phyloP scores from a whole-genome alignment of 1,140 invertebrate genomes.

The Geopemphigus sp. region DNA sequence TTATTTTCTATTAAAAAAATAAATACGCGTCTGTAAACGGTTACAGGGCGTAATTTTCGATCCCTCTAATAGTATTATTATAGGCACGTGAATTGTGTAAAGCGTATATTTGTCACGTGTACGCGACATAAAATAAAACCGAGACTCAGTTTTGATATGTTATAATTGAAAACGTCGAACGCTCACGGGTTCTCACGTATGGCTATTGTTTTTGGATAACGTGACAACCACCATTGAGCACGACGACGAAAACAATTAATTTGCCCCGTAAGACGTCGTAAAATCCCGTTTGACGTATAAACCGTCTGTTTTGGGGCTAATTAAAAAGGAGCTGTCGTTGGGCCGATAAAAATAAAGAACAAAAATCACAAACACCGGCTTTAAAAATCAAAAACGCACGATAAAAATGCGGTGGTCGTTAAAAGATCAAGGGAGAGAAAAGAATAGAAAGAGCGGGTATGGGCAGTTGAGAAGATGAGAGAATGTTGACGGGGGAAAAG shows the following conservation, averaged over 20 bases:
- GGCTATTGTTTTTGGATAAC: not conserved
- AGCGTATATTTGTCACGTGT: not conserved
- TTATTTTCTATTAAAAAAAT: slow-evolving; percentile 10
- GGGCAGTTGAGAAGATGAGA: too few relatives aligned
- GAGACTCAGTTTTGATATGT: not conserved
- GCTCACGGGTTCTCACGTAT: not conserved
- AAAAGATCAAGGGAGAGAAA: not conserved
- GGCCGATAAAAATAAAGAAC: not conserved
- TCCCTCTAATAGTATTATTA: not conserved
- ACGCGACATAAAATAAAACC: not conserved
- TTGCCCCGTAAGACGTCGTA: not conserved
- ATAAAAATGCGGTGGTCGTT: not conserved
- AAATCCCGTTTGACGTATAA: not conserved
- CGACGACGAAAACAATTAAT: not conserved
- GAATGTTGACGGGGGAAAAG: not conserved
- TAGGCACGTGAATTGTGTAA: not conserved
- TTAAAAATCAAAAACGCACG: not conserved
- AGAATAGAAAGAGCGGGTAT: not conserved
- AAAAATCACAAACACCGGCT: not conserved
- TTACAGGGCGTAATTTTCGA: not conserved
- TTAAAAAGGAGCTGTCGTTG: not conserved
- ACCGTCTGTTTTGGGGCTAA: not conserved
- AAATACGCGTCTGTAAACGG: not conserved
- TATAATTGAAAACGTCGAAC: slow-evolving; percentile 17
- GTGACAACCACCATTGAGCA: not conserved